Evolutionary conservation across 2,797 vertebrate species (phyloP), one percentile per base, ranked within the genome.

Genomic region (Catostomus latipinnis): DNA sequence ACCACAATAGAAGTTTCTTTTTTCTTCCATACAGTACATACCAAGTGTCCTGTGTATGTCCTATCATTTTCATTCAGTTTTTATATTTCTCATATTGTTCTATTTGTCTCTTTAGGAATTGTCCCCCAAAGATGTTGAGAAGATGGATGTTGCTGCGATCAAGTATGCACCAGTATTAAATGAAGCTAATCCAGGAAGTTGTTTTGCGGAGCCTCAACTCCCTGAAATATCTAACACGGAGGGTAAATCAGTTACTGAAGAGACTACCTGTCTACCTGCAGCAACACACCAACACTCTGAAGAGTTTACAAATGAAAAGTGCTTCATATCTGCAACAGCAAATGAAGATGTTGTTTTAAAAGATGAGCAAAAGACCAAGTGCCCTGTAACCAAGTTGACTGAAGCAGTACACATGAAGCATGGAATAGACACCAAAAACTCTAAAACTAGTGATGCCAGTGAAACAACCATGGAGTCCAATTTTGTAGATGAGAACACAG

Each of bases 61-160:
- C 34, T 34, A 34, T 34, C 34, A 34, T 34, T 34, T 34, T 34
- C 4, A 34, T 34, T 34, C 34, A 34, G 4, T 34, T 34, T 34
- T 34, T 34, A 34, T 34, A 65, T 50, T 52, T 18, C 3, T 14
- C 16, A n/a, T 50, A 53, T 46, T 48, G 0, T 46, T 73, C 61
- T 60, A 22, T 57, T 12, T 65, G 45, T 76, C 52, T 34, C 34
- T 83, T 43, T 54, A 86, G 85, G 74, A 78, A 69, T 45, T 45
- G 6, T 16, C 52, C 60, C 6, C 22, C 13, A 62, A 76, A 77
- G 73, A 75, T 58, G 52, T 52, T 11, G 49, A 69, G 49, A 53
- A 10, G 6, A 8, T 58, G 16, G 71, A 75, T n/a, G 22, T 69
- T n/a, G 45, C 56, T 10, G 8, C 43, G 7, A 6, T 73, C 12